Percentiles rank a stretch among this genome's conserved stretches.
Evolutionary conservation across 2,113 vertebrate genomes (phyloP).

Genomic region (Alaudala cheleensis): DNA sequence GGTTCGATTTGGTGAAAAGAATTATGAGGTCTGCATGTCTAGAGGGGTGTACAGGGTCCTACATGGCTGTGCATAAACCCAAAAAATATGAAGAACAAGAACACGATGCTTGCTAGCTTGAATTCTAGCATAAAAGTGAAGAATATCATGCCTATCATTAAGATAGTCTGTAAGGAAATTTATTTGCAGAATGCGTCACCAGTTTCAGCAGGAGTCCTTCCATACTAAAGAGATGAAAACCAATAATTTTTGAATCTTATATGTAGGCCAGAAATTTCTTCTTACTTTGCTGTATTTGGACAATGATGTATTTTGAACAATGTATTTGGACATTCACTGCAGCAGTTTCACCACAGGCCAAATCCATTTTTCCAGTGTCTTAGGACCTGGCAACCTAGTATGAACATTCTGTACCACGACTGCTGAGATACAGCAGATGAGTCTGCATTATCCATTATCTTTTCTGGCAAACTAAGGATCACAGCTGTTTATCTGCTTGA

Average conservation of each 20-base stretch:
- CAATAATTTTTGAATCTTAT: background rate
- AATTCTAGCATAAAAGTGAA: background rate
- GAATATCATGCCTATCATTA: background rate
- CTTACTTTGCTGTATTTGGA: background rate
- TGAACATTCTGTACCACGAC: background rate
- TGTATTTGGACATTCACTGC: accelerated
- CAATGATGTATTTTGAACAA: background rate
- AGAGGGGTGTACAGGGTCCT: background rate
- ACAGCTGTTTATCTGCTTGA: background rate
- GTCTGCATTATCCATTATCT: background rate
- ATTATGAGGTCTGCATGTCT: background rate
- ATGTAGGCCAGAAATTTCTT: background rate
- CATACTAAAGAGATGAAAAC: background rate
- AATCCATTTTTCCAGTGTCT: background rate
- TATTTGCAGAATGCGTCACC: background rate
- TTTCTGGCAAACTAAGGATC: background rate
- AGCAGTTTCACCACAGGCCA: background rate
- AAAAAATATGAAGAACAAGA: background rate
- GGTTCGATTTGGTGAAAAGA: background rate
- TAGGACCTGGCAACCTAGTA: background rate
- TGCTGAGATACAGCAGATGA: background rate
- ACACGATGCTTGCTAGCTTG: background rate
- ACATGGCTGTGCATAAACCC: background rate
- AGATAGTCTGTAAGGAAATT: background rate
- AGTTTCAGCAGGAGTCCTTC: background rate